phyloP scores from a whole-genome alignment of 1,140 invertebrate species.

The Brachionus paranguensis region DNA sequence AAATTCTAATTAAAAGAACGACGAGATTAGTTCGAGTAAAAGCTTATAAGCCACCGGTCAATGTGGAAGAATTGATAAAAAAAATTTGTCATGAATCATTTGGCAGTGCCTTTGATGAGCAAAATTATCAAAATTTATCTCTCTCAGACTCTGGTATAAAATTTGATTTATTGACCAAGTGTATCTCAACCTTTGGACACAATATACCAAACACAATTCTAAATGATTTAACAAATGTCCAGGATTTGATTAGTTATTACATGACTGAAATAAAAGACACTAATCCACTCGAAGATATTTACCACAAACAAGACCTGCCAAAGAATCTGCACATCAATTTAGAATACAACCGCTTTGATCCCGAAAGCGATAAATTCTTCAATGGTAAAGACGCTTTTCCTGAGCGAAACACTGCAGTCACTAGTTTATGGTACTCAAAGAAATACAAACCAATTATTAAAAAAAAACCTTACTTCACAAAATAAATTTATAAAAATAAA shows the following conservation, averaged over 20 bases:
- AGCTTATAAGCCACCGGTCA: constrained; percentile 27
- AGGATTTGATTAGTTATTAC: background rate
- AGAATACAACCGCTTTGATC: constrained; percentile 26
- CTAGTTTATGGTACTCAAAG: constrained; percentile 39
- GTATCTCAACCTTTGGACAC: background rate
- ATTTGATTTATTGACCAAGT: constrained; percentile 25
- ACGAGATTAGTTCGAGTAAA: constrained; percentile 31
- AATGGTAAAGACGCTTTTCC: constrained; percentile 39
- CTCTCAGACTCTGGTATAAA: background rate
- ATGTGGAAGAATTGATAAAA: constrained; percentile 14
- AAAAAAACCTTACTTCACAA: constrained; percentile 30
- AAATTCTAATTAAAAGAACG: background rate
- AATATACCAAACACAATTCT: constrained; percentile 14
- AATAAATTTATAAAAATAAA: background rate
- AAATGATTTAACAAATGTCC: background rate
- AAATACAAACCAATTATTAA: constrained; percentile 39
- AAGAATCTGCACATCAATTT: constrained; percentile 31
- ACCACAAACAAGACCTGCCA: constrained; percentile 2
- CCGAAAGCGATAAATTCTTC: constrained; percentile 23
- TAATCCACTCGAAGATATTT: constrained; percentile 14
- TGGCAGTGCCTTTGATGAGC: background rate
- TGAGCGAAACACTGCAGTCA: constrained; percentile 25
- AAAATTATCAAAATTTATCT: background rate
- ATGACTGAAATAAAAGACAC: constrained; percentile 24
- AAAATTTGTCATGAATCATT: constrained; percentile 1